Evolutionary conservation across 2,113 vertebrate species (phyloP), one percentile per base, ranked within the genome.

Genomic region (Procavia capensis): DNA sequence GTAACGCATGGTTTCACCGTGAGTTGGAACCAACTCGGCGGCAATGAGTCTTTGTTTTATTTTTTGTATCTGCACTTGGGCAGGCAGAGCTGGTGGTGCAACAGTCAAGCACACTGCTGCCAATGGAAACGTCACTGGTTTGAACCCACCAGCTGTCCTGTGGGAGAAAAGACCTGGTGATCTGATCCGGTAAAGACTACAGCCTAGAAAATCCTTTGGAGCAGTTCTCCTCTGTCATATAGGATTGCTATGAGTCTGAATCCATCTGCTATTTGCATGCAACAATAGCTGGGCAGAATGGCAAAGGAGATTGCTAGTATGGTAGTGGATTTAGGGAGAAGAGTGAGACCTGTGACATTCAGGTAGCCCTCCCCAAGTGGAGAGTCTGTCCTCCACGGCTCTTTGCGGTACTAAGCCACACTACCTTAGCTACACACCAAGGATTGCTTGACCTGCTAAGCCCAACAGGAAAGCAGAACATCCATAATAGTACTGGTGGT

Each of bases 391-490:
- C 36, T 90, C 29, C 59, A 1, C 6, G 45, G 50, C 6, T 31
- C 50, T 31, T 41, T 7, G 34, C 29, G 14, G 3, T 34, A 39
- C 34, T 31, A 34, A 25, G 9, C 70, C 29, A 4, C 54, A 10
- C 89, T 0, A 4, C 29, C 27, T 34, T 7, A 29, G 74, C 2
- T 34, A 31, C 54, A 5, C 3, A 14, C 0, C 9, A 7, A 25
- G 85, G 90, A 68, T 6, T 25, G 31, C 1, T 57, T 3, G 6
- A n/a, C 31, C 31, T 29, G 41, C 54, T 1, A 9, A 61, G 24
- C 36, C 9, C 9, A 47, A 9, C 13, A 19, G 90, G 63, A 82
- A n/a, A 24, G 84, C 10, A 2, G 16, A 82, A 6, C 87, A 64
- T 43, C 66, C 19, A 10, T 20, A 6, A 10, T 36, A 43, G 36